Base-by-base conservation (phyloP, 1,140 invertebrate species). In the Tigriopus japonicus region DNA sequence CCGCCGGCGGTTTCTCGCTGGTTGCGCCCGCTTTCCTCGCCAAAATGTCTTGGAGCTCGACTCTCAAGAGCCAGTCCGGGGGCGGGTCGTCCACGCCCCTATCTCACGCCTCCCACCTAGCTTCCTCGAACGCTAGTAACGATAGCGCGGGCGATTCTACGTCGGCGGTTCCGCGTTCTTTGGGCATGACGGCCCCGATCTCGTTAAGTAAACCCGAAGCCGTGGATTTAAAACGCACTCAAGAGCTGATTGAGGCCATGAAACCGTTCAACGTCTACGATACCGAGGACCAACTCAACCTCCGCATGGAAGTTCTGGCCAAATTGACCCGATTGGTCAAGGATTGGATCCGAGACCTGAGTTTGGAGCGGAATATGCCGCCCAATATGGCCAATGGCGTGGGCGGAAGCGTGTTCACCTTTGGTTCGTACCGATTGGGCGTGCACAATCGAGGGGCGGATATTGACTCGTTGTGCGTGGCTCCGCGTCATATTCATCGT, bases 341-440 rank as follows among this genome's bases (percentile, higher is more conserved):
- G 68, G 79, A 86, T 68, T 98, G 92, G 92, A 92, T 96, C 59
- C 78, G 81, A 68, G 84, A 93, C 65, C 78, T 91, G 13, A 91
- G 87, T 64, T 73, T 91, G 54, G 76, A 81, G 65, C 87, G 87
- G 71, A 90, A 89, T 69, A 87, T 95, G 81, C 89, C 90, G 6
- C 41, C 40, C 13, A 63, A 24, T n/a, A 19, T 67, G 40, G 66
- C 65, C 42, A 74, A 76, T 51, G 70, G 68, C 62, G 77, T 95
- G 64, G 93, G 94, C 52, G 96, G 96, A 5, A 97, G 97, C 75
- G 92, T 99, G 62, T 98, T 93, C 68, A 98, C 96, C 24, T 99
- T 99, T 77, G 96, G 96, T 52, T 98, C 95, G 55, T 99, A 83
- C 67, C 70, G 82, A 59, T 70, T 85, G 14, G n/a, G 88, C 70